Base-by-base conservation (phyloP, 2,113 vertebrate species). In the Meleagris gallopavo region DNA sequence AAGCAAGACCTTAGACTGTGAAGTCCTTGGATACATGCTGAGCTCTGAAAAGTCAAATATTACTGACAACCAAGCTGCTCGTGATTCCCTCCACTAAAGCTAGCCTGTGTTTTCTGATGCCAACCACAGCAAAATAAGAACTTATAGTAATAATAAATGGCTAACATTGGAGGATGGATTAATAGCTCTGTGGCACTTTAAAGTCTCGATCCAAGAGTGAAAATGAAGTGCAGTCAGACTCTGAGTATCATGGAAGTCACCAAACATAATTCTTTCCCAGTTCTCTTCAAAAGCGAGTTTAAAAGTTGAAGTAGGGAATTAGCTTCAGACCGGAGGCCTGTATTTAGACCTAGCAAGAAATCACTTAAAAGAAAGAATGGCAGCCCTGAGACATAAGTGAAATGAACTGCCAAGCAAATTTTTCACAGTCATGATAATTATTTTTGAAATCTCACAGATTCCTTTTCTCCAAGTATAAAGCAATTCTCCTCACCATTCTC, bases 321-420 rank as follows among this genome's bases (percentile, higher is more conserved):
- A 96, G 91, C 93, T 97, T 97, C 90, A 87, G 87, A 67, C 52
- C 69, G 64, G 74, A 96, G 83, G 77, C 84, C 95, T 96, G 83
- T 94, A 91, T 96, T 97, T 97, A 96, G 88, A 95, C 84, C 79
- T 83, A 71, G 92, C 83, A 96, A 95, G 92, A 88, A 95, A 95
- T 93, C 88, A 64, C 77, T 94, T 87, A 92, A 95, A 94, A 91
- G 62, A 78, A 89, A 90, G 85, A 95, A 86, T 78, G 82, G 83
- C 60, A 96, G 54, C 50, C 94, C 93, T 84, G 48, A 89, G 90
- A 93, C 34, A 46, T 55, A 86, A 94, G 88, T 85, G 70, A 91
- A 96, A 91, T 36, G 18, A 95, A 72, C 83, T 80, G 84, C 89
- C 90, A 96, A 95, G 93, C 38, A 95, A 57, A 96, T 95, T 94